A percentile compares a stretch with the other conserved stretches of the same genome.
Evolutionary conservation across 2,113 vertebrate genomes (phyloP).

Genomic region (Bos indicus): DNA sequence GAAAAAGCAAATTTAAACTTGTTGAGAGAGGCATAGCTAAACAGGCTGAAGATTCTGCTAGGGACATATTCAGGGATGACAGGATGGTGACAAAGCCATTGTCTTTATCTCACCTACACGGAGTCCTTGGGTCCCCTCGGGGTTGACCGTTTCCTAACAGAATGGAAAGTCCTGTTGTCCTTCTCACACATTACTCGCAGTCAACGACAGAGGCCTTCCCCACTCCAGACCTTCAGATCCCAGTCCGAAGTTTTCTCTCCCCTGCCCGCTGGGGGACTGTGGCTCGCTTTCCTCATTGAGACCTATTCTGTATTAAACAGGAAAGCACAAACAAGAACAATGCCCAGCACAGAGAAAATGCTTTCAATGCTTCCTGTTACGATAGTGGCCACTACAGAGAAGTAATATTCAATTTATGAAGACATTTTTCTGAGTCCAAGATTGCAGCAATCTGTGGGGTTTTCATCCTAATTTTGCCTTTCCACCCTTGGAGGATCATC

Average conservation of each 20-base stretch:
- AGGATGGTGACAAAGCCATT: not conserved
- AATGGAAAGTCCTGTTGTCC: not conserved
- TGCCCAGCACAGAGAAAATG: not conserved
- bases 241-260: not conserved
- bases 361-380: not conserved
- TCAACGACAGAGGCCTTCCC: not conserved
- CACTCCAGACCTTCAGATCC: not conserved
- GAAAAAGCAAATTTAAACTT: too few species aligned
- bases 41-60: too few species aligned
- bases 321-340: not conserved
- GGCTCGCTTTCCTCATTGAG: not conserved
- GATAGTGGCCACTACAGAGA: too few species aligned
- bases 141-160: not conserved
- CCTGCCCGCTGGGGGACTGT: not conserved
- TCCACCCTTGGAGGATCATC: too few species aligned
- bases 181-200: not conserved
- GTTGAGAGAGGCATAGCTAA: too few species aligned
- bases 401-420: too few species aligned
- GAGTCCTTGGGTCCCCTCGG: not conserved
- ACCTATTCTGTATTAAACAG: not conserved
- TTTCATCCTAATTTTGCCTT: too few species aligned
- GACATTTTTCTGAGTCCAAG: too few species aligned
- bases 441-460: too few species aligned
- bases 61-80: too few species aligned
- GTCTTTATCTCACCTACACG: not conserved